These are phyloP conservation scores for Ciconia boyciana DNA, from an alignment of 2,113 vertebrate species.

Conservation along the genomic window DNA sequence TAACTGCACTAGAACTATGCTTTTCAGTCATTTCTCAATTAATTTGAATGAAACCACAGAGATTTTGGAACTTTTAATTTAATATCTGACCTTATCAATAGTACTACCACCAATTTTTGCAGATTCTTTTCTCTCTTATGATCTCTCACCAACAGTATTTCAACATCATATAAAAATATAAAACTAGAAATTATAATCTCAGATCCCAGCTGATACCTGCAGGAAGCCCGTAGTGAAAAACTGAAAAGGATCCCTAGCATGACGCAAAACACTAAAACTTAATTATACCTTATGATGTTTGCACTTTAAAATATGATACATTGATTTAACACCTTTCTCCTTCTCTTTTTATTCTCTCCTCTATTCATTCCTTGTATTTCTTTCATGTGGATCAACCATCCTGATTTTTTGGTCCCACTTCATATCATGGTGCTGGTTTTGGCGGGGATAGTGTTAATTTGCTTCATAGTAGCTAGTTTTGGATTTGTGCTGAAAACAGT, in stretches of 20 bases:
- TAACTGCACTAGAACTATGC: neutral
- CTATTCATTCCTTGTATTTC: neutral
- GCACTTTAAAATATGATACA: neutral
- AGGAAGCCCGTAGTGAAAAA: neutral
- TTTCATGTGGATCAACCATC: neutral
- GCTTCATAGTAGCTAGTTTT: no score
- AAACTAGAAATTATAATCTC: neutral
- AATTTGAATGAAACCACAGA: neutral
- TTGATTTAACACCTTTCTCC: neutral
- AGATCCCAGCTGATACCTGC: neutral
- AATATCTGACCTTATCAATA: neutral
- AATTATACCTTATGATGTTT: accelerated
- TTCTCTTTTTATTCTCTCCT: neutral
- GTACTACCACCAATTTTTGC: neutral
- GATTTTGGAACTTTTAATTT: neutral
- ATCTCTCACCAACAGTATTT: neutral
- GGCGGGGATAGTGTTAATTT: no score
- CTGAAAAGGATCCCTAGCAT: neutral
- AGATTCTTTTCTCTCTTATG: neutral
- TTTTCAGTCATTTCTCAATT: neutral
- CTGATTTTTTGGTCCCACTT: neutral
- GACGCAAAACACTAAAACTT: neutral
- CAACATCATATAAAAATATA: neutral
- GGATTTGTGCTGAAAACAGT: no score
- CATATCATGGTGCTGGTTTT: neutral